A percentile compares a stretch with the other conserved stretches of the same genome.
Conservation (phyloP, 2,888 invertebrate genomes). For the Apocheima hispidaria region DNA sequence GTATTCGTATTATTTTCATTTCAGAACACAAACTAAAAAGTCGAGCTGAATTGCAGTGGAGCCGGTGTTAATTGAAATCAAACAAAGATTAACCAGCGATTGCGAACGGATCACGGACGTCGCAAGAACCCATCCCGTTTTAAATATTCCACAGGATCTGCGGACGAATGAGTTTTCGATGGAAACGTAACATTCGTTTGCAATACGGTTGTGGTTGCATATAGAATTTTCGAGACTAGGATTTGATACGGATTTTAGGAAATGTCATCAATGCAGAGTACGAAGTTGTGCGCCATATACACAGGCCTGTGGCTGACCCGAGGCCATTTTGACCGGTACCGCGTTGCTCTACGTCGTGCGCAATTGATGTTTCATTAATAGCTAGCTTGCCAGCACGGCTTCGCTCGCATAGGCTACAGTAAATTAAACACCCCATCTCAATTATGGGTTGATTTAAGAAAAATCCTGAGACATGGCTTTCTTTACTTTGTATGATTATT, state of each 20-base stretch:
- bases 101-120: slow-evolving; percentile 63
- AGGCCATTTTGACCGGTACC: too few species aligned
- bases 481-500: too few species aligned
- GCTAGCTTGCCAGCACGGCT: too few species aligned
- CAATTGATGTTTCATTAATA: too few species aligned
- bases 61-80: slow-evolving; percentile 78
- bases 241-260: neutral
- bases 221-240: neutral
- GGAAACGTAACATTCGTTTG: slow-evolving; percentile 18
- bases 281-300: neutral
- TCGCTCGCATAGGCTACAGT: too few species aligned
- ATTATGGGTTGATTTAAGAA: too few species aligned
- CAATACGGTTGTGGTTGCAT: neutral
- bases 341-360: too few species aligned
- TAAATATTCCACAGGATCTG: slow-evolving; percentile 46
- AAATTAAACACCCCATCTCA: too few species aligned
- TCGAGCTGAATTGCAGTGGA: slow-evolving; percentile 40
- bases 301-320: too few species aligned
- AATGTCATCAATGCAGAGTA: neutral
- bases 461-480: too few species aligned
- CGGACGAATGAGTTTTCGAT: slow-evolving; percentile 31
- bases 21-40: slow-evolving; percentile 28
- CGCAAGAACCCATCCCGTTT: slow-evolving; percentile 60
- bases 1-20: slow-evolving; percentile 22
- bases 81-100: slow-evolving; percentile 77